Conservation (phyloP, 2,888 invertebrate species). For the Odontocolon sp. region DNA sequence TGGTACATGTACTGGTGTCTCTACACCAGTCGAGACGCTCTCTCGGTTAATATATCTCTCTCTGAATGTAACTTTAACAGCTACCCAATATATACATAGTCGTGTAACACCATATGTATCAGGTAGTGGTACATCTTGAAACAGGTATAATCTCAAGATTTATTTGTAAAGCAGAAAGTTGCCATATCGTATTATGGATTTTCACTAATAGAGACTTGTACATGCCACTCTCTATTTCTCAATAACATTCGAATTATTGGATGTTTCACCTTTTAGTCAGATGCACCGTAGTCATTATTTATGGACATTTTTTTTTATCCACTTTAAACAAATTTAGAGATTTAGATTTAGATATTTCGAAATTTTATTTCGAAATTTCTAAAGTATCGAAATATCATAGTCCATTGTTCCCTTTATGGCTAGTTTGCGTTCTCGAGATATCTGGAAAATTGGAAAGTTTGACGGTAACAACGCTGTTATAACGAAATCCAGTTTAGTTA, state of each 20-base stretch:
- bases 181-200: constrained; percentile 3
- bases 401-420: too few relatives aligned
- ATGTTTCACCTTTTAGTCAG: too few relatives aligned
- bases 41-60: neutral
- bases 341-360: too few relatives aligned
- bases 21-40: neutral
- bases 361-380: too few relatives aligned
- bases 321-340: neutral
- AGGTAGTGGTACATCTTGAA: neutral
- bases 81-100: constrained; percentile 4
- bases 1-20: neutral
- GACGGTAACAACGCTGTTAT: too few relatives aligned
- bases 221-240: neutral
- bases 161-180: neutral
- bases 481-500: too few relatives aligned
- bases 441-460: too few relatives aligned
- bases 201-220: neutral
- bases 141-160: constrained; percentile 5
- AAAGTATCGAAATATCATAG: too few relatives aligned
- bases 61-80: neutral
- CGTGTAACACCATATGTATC: neutral
- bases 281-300: too few relatives aligned
- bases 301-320: neutral
- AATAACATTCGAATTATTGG: constrained; percentile 20
- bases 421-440: too few relatives aligned